Base-by-base conservation (phyloP, 2,113 vertebrate genomes). In the Cricetomys ansorgei region DNA sequence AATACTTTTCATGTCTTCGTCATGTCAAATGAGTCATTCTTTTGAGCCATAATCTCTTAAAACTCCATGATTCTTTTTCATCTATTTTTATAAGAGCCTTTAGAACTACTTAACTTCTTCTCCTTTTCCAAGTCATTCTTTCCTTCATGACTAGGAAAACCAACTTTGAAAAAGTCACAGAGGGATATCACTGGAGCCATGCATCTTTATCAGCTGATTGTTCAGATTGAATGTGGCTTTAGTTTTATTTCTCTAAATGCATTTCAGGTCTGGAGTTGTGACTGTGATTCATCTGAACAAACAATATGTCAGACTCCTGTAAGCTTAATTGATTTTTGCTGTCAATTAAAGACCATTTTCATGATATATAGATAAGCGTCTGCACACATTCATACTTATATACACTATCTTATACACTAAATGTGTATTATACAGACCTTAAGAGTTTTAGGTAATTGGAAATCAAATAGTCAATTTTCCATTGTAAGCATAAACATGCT, bases 211-310 rank as follows among this genome's bases (percentile, higher is more conserved):
- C 64, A 88, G 37, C 2, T 86, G 23, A 94, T 29, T 69, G 12
- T 11, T 92, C 67, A 92, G 84, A 86, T 89, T 31, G 75, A 81
- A 5, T 79, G 67, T 70, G 12, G 76, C 5, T 73, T 96, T 81
- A 75, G 13, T 7, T 92, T 91, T 67, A 67, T 84, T 95, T 93
- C 45, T 85, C 62, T 94, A 91, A 96, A 59, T 92, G 50, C 31
- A 43, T 83, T 27, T 88, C 67, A 70, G 57, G 23, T 93, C 92
- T 73, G 62, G 37, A 91, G 43, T 27, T 88, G 21, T 12, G 88
- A 25, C 25, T 80, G 72, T 97, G 96, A 97, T 89, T 97, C 95
- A 96, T 97, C 94, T 97, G 72, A 97, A 75, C 91, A 96, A 97
- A 97, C 72, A 97, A 15, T 65, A 89, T 86, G 48, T 57, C 37